A percentile compares a stretch with the other conserved stretches of the same genome.
Evolutionary conservation across 2,797 vertebrate species (phyloP).

Genomic region (Mormyrops boulengeri): DNA sequence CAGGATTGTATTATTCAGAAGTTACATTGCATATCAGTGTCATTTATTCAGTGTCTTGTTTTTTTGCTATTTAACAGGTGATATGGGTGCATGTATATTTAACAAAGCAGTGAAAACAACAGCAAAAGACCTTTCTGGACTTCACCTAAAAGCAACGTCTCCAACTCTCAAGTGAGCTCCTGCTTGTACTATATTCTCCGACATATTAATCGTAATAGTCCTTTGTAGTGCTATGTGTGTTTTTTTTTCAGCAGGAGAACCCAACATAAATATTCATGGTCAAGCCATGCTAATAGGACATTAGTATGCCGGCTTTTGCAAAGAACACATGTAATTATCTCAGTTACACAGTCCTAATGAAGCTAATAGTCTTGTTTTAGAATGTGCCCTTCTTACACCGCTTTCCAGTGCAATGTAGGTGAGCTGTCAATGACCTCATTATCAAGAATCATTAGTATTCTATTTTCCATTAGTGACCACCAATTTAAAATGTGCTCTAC

Average conservation of each 20-base stretch:
- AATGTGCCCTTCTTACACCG: background rate
- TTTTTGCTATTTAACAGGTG: background rate
- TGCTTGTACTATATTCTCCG: background rate
- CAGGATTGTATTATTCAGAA: constrained; percentile 1
- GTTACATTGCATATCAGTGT: background rate
- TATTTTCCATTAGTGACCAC: background rate
- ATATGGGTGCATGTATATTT: background rate
- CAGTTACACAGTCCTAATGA: constrained; percentile 19
- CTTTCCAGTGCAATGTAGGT: background rate
- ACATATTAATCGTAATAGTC: background rate
- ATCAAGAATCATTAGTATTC: constrained; percentile 19
- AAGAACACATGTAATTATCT: constrained; percentile 19
- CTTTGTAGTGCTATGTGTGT: background rate
- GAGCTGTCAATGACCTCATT: constrained; percentile 19
- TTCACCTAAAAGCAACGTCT: background rate
- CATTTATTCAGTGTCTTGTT: background rate
- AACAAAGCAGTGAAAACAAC: background rate
- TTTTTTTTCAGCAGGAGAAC: constrained; percentile 8
- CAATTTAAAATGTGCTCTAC: constrained; percentile 15
- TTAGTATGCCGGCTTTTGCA: constrained; percentile 21
- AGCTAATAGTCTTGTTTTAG: constrained; percentile 21
- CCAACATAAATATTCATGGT: constrained; percentile 6
- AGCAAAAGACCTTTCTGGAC: background rate
- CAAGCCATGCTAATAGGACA: constrained; percentile 16
- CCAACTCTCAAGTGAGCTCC: background rate